A percentile compares a stretch with the other conserved stretches of the same genome.
These are phyloP conservation scores for Odocoileus hemionus DNA, from an alignment of 2,113 vertebrate species.

Conservation along the genomic window DNA sequence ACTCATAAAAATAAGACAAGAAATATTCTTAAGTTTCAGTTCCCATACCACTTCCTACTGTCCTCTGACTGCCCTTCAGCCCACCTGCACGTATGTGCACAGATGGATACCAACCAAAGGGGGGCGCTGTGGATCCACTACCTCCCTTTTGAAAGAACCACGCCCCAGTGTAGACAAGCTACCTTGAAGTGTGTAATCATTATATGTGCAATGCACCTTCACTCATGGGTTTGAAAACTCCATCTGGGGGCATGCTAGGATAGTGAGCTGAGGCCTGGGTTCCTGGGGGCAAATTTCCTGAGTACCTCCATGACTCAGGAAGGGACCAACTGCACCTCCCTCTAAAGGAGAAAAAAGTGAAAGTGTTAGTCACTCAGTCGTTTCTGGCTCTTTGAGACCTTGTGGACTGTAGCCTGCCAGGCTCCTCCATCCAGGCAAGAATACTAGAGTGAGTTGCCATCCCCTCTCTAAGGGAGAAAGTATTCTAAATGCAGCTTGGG, in stretches of 20 bases:
- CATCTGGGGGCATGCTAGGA: background rate
- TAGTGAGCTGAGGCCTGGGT: background rate
- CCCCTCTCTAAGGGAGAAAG: background rate
- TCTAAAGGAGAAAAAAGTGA: background rate
- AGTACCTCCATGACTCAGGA: background rate
- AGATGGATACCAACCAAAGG: background rate
- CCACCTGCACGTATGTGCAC: background rate
- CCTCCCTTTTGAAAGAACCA: background rate
- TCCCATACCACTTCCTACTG: background rate
- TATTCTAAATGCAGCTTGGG: background rate
- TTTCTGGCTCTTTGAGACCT: background rate
- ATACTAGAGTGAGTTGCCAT: background rate
- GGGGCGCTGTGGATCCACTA: background rate
- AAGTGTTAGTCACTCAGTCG: background rate
- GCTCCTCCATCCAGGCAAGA: background rate
- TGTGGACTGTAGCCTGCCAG: background rate
- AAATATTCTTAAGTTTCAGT: background rate
- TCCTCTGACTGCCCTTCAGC: background rate
- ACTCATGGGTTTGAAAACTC: background rate
- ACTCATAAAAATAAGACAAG: background rate
- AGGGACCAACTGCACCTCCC: background rate
- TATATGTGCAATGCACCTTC: background rate
- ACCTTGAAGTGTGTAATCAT: background rate
- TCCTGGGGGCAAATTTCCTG: background rate
- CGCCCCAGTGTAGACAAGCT: background rate